Evolutionary conservation across 1,140 invertebrate genomes (phyloP), one percentile per base, ranked within the genome.

Genomic region (Trachymyrmex septentrionalis): DNA sequence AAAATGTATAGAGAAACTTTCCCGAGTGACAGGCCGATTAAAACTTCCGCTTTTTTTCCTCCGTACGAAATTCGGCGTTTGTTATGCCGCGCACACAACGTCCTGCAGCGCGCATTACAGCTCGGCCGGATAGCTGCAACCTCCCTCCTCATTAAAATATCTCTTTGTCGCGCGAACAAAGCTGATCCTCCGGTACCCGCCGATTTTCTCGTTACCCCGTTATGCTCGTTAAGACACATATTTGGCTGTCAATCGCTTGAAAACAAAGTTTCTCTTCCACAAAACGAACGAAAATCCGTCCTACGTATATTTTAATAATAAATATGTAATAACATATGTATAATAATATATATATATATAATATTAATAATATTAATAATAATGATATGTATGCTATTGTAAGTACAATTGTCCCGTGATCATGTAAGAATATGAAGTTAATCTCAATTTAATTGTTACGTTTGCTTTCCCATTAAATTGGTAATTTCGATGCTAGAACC

Each of bases 101-200:
- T 50, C 66, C 78, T 57, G 44, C 24, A 4, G 14, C 67, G 66
- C 67, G 24, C 44, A 12, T 69, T 77, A 78, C 84, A 57, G 73
- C 82, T 86, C 87, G 82, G 84, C 71, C 77, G 88, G 21, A 21
- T 82, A 88, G 85, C 72, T 48, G 38, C 64, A 61, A 66, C 27
- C 59, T 50, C 81, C 57, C 64, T 71, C 61, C 78, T 91, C 91
- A 88, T 92, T 92, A 89, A 92, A 92, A 89, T 76, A 69, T 87
- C 63, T 84, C 89, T 89, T 92, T 92, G 91, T 92, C 67, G 34
- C 59, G 50, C 16, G 57, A 84, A 91, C 89, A 91, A 91, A 91
- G 89, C 82, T 66, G 63, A 86, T 75, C 53, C 82, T 81, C 84
- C 59, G 44, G 30, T 53, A 24, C 14, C 10, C 12, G 44, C 12